Conservation (phyloP, 2,113 vertebrate genomes). For the Podilymbus podiceps region DNA sequence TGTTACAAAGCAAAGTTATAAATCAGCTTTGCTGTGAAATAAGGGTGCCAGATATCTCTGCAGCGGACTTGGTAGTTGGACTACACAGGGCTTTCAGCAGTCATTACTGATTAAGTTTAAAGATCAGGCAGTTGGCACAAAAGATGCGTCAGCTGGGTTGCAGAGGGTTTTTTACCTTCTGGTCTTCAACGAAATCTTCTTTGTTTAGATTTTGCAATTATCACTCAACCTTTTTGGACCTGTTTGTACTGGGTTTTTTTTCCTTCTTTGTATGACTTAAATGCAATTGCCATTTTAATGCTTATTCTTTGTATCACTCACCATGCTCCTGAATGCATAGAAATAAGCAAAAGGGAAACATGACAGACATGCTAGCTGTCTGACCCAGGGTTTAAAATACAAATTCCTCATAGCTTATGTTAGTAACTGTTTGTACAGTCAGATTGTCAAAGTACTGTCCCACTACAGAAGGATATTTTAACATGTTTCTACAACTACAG, state of each 20-base stretch:
- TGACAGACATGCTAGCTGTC: background rate
- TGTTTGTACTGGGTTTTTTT: background rate
- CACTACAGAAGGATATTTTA: background rate
- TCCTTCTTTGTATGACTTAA: background rate
- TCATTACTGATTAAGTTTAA: background rate
- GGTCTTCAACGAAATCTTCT: background rate
- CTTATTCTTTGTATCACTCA: background rate
- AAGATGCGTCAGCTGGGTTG: background rate
- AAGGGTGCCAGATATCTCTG: background rate
- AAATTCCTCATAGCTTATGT: rapidly evolving
- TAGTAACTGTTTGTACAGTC: too few relatives aligned
- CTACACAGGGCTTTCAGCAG: background rate
- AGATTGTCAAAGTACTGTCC: background rate
- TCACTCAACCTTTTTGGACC: background rate
- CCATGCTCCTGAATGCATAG: rapidly evolving
- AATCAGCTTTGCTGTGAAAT: background rate
- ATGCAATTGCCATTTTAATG: background rate
- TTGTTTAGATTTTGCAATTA: background rate
- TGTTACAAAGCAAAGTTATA: background rate
- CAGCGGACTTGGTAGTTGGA: background rate
- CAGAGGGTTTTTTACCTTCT: background rate
- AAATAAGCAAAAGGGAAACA: background rate
- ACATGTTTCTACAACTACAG: background rate
- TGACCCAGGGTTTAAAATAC: background rate
- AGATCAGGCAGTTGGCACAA: background rate